Evolutionary conservation across 2,797 vertebrate genomes (phyloP).

Genomic region (Pseudocheirus occidentalis): DNA sequence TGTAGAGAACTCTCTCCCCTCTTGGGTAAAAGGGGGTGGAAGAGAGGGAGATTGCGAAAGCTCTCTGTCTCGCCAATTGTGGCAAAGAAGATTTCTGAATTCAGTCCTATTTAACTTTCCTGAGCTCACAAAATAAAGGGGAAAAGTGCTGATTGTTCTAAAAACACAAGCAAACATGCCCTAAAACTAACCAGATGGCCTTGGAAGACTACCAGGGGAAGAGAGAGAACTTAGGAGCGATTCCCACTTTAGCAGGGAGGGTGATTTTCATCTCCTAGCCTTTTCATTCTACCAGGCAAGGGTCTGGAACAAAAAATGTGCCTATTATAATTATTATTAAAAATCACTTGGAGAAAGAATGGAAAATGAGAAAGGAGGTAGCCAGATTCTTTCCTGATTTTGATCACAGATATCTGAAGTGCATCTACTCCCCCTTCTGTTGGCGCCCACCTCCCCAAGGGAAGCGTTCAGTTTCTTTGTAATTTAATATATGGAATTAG

Average conservation of each 20-base stretch:
- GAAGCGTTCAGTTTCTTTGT: conserved; percentile 46
- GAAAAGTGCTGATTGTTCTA: conserved; percentile 65
- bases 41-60: conserved; percentile 21
- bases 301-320: neutral
- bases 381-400: conserved; percentile 44
- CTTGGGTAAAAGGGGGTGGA: neutral
- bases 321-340: neutral
- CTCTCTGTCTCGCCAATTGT: conserved; percentile 57
- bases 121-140: conserved; percentile 58
- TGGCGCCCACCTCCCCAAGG: neutral
- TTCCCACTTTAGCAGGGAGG: conserved; percentile 4
- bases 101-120: conserved; percentile 48
- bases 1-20: neutral
- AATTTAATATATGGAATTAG: conserved; percentile 36
- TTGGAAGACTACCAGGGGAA: conserved; percentile 61
- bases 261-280: neutral
- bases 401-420: conserved; percentile 44
- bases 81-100: conserved; percentile 49
- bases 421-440: conserved; percentile 27
- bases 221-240: conserved; percentile 36
- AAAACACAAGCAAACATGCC: conserved; percentile 52
- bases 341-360: conserved; percentile 12
- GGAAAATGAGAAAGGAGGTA: conserved; percentile 17
- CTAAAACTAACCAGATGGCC: conserved; percentile 69
- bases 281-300: neutral